Base-by-base conservation (phyloP, 2,797 vertebrate species). In the Falco concolor region DNA sequence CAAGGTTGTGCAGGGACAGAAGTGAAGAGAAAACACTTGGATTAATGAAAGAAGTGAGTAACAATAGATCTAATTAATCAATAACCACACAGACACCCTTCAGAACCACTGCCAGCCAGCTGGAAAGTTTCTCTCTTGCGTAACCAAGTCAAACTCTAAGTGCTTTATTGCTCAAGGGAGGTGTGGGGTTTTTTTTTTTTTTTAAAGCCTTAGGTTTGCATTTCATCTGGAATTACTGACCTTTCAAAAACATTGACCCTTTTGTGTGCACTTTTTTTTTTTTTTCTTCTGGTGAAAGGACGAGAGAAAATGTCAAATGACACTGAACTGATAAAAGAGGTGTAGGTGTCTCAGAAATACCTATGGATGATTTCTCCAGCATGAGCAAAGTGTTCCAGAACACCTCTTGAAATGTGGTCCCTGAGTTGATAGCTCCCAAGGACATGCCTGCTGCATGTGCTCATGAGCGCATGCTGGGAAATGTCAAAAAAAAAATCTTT, bases 11-110 rank as follows among this genome's bases (percentile, higher is more conserved):
- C 50, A 61, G 44, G 87, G 88, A 91, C 92, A 96, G 24, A 52
- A 91, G 61, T n/a, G 54, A 91, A 94, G 84, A 87, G 91, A 94
- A 96, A 95, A 84, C 47, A 68, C 64, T 84, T 80, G 86, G 87
- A 95, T 96, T 96, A 97, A 96, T 95, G 96, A 91, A 95, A 97
- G 75, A 78, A 93, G 88, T 90, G 84, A 80, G 76, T 95, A 93
- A 97, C 94, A 97, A 96, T 96, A 89, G 87, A 74, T 83, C 85
- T 76, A 89, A 92, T 97, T 97, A 97, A 97, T 97, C 80, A 96
- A 90, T 95, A 97, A 97, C 97, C 59, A 84, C 63, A 34, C 7
- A 12, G 82, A 94, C 93, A 95, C 93, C 89, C 90, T 92, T 93
- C 89, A 25, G 89, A 96, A 96, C 84, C 38, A 13, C 77, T 95